Evolutionary conservation across 2,888 invertebrate species (phyloP).

Genomic region (Drosophila macrothrix): DNA sequence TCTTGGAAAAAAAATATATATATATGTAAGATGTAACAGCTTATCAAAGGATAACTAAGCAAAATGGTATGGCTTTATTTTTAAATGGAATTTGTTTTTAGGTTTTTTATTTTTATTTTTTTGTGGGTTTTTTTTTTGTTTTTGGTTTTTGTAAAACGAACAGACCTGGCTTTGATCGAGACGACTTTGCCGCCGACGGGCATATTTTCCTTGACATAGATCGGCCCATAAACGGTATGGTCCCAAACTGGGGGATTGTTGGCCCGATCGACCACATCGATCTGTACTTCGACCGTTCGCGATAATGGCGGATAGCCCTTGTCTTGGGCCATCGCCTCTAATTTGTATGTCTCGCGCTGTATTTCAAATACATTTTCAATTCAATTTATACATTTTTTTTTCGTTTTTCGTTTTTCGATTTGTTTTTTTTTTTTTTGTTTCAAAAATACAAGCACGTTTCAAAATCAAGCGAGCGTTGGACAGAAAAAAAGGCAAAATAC

Average conservation of each 20-base stretch:
- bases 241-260: constrained; percentile 99
- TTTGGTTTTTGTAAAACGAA: constrained; percentile 81
- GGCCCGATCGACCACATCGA: constrained; percentile 98
- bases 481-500: constrained; percentile 71
- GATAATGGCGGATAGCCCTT: constrained; percentile 98
- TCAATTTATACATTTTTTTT: constrained; percentile 3
- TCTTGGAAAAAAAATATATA: constrained; percentile 31
- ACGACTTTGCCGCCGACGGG: constrained; percentile 99
- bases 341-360: constrained; percentile 98
- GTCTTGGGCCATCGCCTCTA: constrained; percentile 99
- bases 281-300: constrained; percentile 98
- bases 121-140: constrained; percentile 9
- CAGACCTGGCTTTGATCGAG: constrained; percentile 99
- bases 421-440: constrained; percentile 28
- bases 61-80: constrained; percentile 54
- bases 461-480: constrained; percentile 72
- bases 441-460: constrained; percentile 55
- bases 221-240: constrained; percentile 97
- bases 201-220: constrained; percentile 98
- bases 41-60: constrained; percentile 56
- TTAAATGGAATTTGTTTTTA: constrained; percentile 8
- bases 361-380: constrained; percentile 58
- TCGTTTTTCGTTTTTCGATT: constrained; percentile 32
- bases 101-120: constrained; percentile 28
- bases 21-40: constrained; percentile 21